Evolutionary conservation across 2,888 invertebrate species (phyloP).

Genomic region (Eledona agricola): DNA sequence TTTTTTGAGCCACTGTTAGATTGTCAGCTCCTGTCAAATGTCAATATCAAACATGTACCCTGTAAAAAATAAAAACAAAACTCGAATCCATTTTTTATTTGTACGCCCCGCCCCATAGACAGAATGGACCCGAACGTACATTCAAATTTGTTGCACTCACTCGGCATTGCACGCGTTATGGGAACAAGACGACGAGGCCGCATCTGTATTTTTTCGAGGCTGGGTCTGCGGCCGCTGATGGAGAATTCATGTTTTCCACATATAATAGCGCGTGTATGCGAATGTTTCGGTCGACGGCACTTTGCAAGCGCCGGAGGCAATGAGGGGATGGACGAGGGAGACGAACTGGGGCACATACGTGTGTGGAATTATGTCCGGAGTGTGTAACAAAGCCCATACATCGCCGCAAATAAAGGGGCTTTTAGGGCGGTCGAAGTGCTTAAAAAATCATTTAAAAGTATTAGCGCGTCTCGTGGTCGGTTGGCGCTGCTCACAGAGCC

Average conservation of each 20-base stretch:
- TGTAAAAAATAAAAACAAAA: too few species aligned
- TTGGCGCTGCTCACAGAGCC: conserved; percentile 9
- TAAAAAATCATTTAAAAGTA: conserved; percentile 45
- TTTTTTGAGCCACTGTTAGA: too few species aligned
- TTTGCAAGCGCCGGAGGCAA: conserved; percentile 43
- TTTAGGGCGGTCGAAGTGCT: conserved; percentile 40
- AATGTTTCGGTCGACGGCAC: conserved; percentile 49
- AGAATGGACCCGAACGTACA: conserved; percentile 43
- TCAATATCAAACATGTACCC: too few species aligned
- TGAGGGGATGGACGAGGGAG: conserved; percentile 18
- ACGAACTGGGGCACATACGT: conserved; percentile 40
- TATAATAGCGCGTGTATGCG: conserved; percentile 50
- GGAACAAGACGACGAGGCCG: conserved; percentile 43
- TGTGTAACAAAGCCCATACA: conserved; percentile 43
- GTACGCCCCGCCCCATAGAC: too few species aligned
- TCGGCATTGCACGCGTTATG: too few species aligned
- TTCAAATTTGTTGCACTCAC: too few species aligned
- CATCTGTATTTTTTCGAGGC: conserved; percentile 44
- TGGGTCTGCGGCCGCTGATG: conserved; percentile 48
- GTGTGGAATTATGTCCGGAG: conserved; percentile 43
- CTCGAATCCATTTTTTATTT: too few species aligned
- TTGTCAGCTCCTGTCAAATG: too few species aligned
- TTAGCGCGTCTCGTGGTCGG: conserved; percentile 18
- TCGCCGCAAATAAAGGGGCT: conserved; percentile 43
- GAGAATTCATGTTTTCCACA: conserved; percentile 54